These are phyloP conservation scores for Zonitis immaculata DNA, from an alignment of 2,888 invertebrate genomes.

Conservation along the genomic window DNA sequence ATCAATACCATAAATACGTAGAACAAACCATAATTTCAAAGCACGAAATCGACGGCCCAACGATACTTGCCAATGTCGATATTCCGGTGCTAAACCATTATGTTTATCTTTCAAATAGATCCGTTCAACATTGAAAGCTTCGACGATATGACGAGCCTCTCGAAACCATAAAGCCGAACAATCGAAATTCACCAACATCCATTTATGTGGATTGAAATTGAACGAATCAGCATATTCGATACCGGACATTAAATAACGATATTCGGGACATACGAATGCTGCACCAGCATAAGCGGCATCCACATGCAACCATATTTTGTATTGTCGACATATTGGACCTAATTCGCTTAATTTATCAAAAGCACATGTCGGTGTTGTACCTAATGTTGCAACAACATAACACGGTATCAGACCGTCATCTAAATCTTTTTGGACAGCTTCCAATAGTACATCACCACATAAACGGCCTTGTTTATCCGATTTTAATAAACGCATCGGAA, in stretches of 20 bases:
- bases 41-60: slow-evolving; percentile 86
- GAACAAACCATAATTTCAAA: slow-evolving; percentile 88
- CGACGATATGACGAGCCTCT: slow-evolving; percentile 73
- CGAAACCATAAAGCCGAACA: slow-evolving; percentile 92
- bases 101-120: slow-evolving; percentile 81
- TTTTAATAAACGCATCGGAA: slow-evolving; percentile 70
- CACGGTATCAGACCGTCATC: slow-evolving; percentile 82
- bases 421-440: slow-evolving; percentile 72
- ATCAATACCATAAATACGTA: slow-evolving; percentile 76
- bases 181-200: slow-evolving; percentile 93
- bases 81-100: slow-evolving; percentile 57
- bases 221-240: slow-evolving; percentile 82
- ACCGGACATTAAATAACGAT: slow-evolving; percentile 60
- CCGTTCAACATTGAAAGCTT: slow-evolving; percentile 89
- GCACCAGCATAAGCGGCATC: slow-evolving; percentile 96
- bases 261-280: slow-evolving; percentile 90
- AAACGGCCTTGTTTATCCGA: slow-evolving; percentile 64
- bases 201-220: slow-evolving; percentile 94
- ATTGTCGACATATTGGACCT: slow-evolving; percentile 72
- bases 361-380: slow-evolving; percentile 71
- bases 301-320: slow-evolving; percentile 85
- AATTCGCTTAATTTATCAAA: slow-evolving; percentile 87
- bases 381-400: slow-evolving; percentile 71
- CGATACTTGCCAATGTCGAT: slow-evolving; percentile 84
- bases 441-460: slow-evolving; percentile 61